phyloP scores from a whole-genome alignment of 2,113 vertebrate genomes.

The Mobula hypostoma region DNA sequence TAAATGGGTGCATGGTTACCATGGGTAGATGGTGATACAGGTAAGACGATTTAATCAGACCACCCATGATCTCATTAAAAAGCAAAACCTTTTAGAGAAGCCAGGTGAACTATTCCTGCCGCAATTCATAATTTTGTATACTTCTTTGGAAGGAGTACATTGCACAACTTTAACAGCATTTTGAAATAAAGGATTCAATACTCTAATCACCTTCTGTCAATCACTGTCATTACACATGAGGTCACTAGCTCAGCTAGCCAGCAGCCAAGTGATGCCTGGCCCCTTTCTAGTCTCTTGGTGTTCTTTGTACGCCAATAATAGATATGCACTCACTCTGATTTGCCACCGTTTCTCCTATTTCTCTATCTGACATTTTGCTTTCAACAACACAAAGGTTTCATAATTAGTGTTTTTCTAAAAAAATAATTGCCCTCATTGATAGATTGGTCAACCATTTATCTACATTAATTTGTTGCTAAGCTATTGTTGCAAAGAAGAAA shows the following conservation, averaged over 20 bases:
- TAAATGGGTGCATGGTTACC: too few species aligned
- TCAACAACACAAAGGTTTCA: not conserved
- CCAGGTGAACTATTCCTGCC: too few species aligned
- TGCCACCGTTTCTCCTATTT: not conserved
- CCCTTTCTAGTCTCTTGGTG: not conserved
- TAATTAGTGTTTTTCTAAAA: not conserved
- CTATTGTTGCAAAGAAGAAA: not conserved
- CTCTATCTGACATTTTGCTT: not conserved
- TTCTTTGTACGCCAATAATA: not conserved
- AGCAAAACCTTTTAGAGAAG: too few species aligned
- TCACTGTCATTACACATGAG: not conserved
- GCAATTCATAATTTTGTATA: too few species aligned
- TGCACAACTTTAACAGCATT: not conserved
- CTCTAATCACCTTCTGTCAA: not conserved
- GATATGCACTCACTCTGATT: not conserved
- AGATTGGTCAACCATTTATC: not conserved
- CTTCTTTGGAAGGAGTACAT: not conserved
- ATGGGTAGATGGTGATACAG: too few species aligned
- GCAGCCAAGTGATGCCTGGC: not conserved
- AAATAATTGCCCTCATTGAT: slow-evolving; percentile 7
- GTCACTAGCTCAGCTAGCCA: not conserved
- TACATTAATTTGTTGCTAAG: not conserved
- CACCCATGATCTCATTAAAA: too few species aligned
- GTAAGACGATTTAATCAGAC: too few species aligned
- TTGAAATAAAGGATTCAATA: not conserved